Base-by-base conservation (phyloP, 1,140 invertebrate species). In the Pissodes strobi region DNA sequence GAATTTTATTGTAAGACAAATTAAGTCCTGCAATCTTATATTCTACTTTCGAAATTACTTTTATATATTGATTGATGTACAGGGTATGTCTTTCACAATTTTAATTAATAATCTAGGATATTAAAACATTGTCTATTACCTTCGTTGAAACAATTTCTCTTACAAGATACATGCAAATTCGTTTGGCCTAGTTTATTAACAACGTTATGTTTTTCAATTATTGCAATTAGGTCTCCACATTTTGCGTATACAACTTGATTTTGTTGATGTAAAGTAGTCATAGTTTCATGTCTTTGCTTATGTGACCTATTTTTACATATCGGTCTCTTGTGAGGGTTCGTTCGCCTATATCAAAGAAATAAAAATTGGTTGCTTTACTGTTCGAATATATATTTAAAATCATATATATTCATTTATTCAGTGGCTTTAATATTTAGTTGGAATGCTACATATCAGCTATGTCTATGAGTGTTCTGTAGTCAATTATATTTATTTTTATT, bases 241-340 rank as follows among this genome's bases (percentile, higher is more conserved):
- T 46, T 4, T 27, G 15, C 46, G 38, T 13, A 64, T 65, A 65
- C 49, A 68, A 72, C 68, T 72, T 70, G 62, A 69, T 69, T 69
- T 69, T 68, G 60, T 59, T 59, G 19, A 17, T 43, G 55, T 45
- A 13, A 27, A 49, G 37, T 59, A 25, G n/a, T n/a, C n/a, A n/a
- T n/a, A n/a, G n/a, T n/a, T 57, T 65, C 60, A 48, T 70, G 22
- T 52, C 62, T n/a, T n/a, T n/a, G n/a, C n/a, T n/a, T n/a, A n/a
- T n/a, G n/a, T n/a, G n/a, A n/a, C n/a, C 61, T 69, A 64, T 60
- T 51, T 64, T 43, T 55, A 53, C 58, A 57, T 46, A 27, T 30
- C 18, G 38, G 25, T 53, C 34, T 34, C 23, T n/a, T 30, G 52
- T 64, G 55, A 45, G 22, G 41, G 27, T 18, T 19, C 56, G 59